phyloP scores from a whole-genome alignment of 2,888 invertebrate genomes.

The Cataglyphis cursor region DNA sequence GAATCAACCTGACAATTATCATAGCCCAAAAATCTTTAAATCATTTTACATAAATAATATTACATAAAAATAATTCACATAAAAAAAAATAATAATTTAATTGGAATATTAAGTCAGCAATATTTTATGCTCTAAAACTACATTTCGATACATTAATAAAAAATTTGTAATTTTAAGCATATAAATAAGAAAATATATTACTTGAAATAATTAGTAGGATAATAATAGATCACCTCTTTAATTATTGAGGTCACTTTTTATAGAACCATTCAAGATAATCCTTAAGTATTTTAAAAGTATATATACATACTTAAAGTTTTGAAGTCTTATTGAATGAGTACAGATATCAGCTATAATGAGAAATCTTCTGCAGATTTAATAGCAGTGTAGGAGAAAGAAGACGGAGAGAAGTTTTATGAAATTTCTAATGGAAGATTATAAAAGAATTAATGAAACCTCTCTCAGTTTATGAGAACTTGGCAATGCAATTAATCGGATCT shows the following conservation, averaged over 20 bases:
- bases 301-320: not conserved
- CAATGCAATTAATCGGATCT: slow-evolving; percentile 26
- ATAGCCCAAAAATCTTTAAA: not conserved
- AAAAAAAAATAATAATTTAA: not conserved
- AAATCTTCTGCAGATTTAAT: not conserved
- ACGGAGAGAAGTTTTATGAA: not conserved
- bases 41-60: not conserved
- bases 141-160: not conserved
- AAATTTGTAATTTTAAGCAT: not conserved
- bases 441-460: slow-evolving; percentile 34
- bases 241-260: not conserved
- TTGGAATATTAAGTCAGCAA: not conserved
- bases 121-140: not conserved
- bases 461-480: slow-evolving; percentile 8
- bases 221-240: not conserved
- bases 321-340: not conserved
- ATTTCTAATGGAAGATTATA: not conserved
- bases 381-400: not conserved
- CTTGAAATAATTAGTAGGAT: not conserved
- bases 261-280: not conserved
- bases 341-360: not conserved
- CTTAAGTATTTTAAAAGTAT: not conserved
- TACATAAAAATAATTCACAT: not conserved
- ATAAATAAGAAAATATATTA: not conserved
- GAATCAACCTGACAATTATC: slow-evolving; percentile 9